A percentile compares a stretch with the other conserved stretches of the same genome.
phyloP scores from a whole-genome alignment of 2,888 invertebrate genomes.

The Thecocarcelia acutangulata region DNA sequence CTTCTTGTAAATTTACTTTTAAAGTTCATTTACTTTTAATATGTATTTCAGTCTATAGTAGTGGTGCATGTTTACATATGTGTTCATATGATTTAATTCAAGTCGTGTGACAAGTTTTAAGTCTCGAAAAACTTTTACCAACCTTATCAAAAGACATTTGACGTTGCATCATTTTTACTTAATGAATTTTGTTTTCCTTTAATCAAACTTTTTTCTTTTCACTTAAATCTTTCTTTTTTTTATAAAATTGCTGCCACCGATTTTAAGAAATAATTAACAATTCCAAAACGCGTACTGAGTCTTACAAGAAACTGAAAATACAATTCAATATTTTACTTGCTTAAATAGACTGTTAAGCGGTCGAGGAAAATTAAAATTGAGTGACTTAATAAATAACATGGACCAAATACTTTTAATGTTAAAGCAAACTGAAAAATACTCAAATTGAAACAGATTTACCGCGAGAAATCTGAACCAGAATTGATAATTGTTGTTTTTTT shows the following conservation, averaged over 20 bases:
- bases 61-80: too few relatives aligned
- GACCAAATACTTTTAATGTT: constrained; percentile 18
- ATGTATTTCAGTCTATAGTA: too few relatives aligned
- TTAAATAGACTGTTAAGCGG: constrained; percentile 76
- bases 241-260: neutral
- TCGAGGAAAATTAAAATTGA: constrained; percentile 30
- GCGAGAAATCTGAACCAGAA: constrained; percentile 52
- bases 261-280: constrained; percentile 2
- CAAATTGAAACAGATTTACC: constrained; percentile 23
- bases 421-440: constrained; percentile 2
- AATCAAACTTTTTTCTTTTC: constrained; percentile 17
- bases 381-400: constrained; percentile 41
- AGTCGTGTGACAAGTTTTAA: neutral
- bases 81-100: too few relatives aligned
- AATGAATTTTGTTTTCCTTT: neutral
- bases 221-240: constrained; percentile 2
- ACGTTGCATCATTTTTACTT: constrained; percentile 74
- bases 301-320: constrained; percentile 66
- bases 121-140: constrained; percentile 62
- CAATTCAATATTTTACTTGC: constrained; percentile 56
- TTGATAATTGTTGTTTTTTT: constrained; percentile 54
- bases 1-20: too few relatives aligned
- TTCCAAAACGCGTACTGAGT: constrained; percentile 66
- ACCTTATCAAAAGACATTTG: constrained; percentile 80
- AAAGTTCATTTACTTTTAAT: too few relatives aligned